phyloP scores from a whole-genome alignment of 2,888 invertebrate species.

The Ophioninae sp. region DNA sequence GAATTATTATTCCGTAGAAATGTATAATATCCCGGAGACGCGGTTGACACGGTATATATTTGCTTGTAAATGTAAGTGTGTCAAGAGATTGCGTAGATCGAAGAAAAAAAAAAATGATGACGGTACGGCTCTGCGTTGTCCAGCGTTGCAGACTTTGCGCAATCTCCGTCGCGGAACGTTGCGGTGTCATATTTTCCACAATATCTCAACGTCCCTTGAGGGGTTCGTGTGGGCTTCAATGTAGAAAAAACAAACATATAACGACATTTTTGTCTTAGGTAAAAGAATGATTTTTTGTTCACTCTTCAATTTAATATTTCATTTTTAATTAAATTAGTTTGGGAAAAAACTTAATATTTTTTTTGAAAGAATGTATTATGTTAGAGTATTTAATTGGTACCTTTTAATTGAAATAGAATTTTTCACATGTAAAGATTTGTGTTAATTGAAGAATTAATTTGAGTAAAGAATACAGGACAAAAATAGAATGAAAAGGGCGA shows the following conservation, averaged over 20 bases:
- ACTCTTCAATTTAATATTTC: too few relatives aligned
- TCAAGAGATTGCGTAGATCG: background rate
- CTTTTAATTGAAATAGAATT: too few relatives aligned
- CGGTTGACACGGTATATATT: background rate
- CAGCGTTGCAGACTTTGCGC: background rate
- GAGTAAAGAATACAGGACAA: too few relatives aligned
- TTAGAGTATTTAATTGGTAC: too few relatives aligned
- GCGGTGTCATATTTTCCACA: background rate
- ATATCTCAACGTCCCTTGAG: background rate
- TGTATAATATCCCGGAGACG: background rate
- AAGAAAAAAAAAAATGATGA: background rate
- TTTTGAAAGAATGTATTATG: too few relatives aligned
- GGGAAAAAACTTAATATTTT: too few relatives aligned
- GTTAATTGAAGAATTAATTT: too few relatives aligned
- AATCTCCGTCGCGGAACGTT: background rate
- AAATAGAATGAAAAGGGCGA: too few relatives aligned
- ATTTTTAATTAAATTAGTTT: too few relatives aligned
- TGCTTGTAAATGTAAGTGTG: background rate
- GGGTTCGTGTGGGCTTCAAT: background rate
- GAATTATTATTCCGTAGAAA: background rate
- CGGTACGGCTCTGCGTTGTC: background rate
- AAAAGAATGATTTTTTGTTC: too few relatives aligned
- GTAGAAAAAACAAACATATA: background rate
- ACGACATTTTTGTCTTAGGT: too few relatives aligned
- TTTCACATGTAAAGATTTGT: too few relatives aligned